A percentile compares a stretch with the other conserved stretches of the same genome.
phyloP scores from a whole-genome alignment of 2,888 invertebrate species.

The Pachydiplax longipennis region DNA sequence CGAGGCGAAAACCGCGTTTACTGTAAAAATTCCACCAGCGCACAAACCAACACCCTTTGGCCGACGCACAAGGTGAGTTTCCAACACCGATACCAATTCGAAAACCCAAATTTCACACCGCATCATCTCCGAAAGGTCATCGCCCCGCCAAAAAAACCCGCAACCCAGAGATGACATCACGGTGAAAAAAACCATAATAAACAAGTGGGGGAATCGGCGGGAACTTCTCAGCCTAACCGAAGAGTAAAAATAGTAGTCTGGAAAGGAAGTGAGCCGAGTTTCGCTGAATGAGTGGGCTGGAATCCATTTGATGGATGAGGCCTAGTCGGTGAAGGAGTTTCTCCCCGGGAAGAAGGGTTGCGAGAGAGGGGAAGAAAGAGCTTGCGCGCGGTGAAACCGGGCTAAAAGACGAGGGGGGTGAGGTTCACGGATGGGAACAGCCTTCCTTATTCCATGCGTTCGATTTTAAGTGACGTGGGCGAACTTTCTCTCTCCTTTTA shows the following conservation, averaged over 20 bases:
- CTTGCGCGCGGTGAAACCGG: not conserved
- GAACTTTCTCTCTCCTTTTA: not conserved
- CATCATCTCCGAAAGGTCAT: not conserved
- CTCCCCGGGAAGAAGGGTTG: not conserved
- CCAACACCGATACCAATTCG: too few species aligned
- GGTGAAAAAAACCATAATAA: not conserved
- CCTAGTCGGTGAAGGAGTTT: not conserved
- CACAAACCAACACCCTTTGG: too few species aligned
- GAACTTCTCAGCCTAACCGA: too few species aligned
- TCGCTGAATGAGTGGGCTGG: conserved; percentile 3
- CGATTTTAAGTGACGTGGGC: not conserved
- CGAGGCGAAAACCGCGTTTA: too few species aligned
- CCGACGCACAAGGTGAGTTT: too few species aligned
- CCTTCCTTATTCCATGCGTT: not conserved
- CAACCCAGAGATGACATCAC: not conserved
- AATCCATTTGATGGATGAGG: conserved; percentile 31
- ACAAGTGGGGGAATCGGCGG: not conserved
- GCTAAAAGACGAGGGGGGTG: not conserved
- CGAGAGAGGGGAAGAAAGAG: not conserved
- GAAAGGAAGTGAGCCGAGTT: not conserved
- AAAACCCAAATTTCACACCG: not conserved
- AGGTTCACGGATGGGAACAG: not conserved
- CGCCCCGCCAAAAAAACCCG: not conserved
- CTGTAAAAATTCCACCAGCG: too few species aligned
- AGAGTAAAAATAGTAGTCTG: too few species aligned